These are phyloP conservation scores for Chrysina gloriosa DNA, from an alignment of 2,888 invertebrate species.

Conservation along the genomic window DNA sequence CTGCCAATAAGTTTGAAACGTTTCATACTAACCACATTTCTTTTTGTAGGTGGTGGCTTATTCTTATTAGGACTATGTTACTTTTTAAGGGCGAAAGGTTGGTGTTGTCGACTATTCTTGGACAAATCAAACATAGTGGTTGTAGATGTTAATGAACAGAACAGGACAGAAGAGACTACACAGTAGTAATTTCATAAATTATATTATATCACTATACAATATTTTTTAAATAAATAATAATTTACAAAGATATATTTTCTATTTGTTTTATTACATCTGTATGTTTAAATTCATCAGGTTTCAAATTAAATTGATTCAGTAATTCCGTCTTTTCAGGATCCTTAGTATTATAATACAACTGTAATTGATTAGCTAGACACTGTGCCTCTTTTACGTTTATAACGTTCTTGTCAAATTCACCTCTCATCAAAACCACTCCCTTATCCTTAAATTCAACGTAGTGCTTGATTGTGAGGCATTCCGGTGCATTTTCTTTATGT, in stretches of 20 bases:
- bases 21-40: too few species aligned
- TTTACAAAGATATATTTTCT: conserved; percentile 63
- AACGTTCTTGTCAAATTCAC: conserved; percentile 85
- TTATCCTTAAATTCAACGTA: conserved; percentile 81
- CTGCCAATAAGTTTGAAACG: too few species aligned
- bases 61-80: conserved; percentile 42
- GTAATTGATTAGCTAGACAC: conserved; percentile 86
- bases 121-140: conserved; percentile 35
- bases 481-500: conserved; percentile 90
- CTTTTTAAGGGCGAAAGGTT: conserved; percentile 41
- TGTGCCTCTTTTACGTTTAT: conserved; percentile 83
- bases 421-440: conserved; percentile 84
- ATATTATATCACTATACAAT: conserved; percentile 34
- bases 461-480: conserved; percentile 83
- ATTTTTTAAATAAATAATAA: conserved; percentile 33
- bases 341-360: conserved; percentile 82
- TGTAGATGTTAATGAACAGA: conserved; percentile 16
- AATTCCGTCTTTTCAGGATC: conserved; percentile 72
- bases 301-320: conserved; percentile 75
- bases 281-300: conserved; percentile 82
- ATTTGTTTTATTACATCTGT: conserved; percentile 83
- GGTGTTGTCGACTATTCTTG: conserved; percentile 44
- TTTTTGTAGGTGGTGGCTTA: conserved; percentile 40
- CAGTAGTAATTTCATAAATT: conserved; percentile 13
- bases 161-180: conserved; percentile 1